phyloP scores from a whole-genome alignment of 2,797 vertebrate genomes.

The Sebastes goodei region DNA sequence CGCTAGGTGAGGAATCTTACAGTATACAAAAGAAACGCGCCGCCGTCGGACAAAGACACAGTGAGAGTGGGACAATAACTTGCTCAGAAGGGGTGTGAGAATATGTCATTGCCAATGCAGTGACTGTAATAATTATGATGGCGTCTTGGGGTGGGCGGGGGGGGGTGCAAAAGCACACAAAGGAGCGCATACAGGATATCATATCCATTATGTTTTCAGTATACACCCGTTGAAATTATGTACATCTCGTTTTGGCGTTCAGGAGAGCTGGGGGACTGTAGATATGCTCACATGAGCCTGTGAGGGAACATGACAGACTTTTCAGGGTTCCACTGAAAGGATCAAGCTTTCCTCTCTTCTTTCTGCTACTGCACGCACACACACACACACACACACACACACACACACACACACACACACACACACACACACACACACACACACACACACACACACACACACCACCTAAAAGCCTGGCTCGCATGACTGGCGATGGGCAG shows the following conservation, averaged over 20 bases:
- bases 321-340: slow-evolving; percentile 52
- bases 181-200: slow-evolving; percentile 23
- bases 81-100: slow-evolving; percentile 66
- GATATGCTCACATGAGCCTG: slow-evolving; percentile 45
- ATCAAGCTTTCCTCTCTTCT: slow-evolving; percentile 60
- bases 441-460: slow-evolving; percentile 34
- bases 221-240: slow-evolving; percentile 38
- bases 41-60: slow-evolving; percentile 48
- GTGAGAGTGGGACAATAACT: slow-evolving; percentile 64
- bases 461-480: slow-evolving; percentile 82
- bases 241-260: slow-evolving; percentile 34
- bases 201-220: slow-evolving; percentile 50
- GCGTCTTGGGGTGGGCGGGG: background rate
- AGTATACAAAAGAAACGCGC: slow-evolving; percentile 65
- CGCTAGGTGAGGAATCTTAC: slow-evolving; percentile 76
- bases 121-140: slow-evolving; percentile 62
- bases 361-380: slow-evolving; percentile 32
- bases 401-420: slow-evolving; percentile 27
- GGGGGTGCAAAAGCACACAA: slow-evolving; percentile 38
- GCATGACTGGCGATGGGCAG: slow-evolving; percentile 92
- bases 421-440: slow-evolving; percentile 24
- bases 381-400: slow-evolving; percentile 23
- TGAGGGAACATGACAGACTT: slow-evolving; percentile 57
- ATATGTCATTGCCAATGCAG: slow-evolving; percentile 54
- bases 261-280: slow-evolving; percentile 31